These are phyloP conservation scores for Acanthosepion pharaonis DNA, from an alignment of 2,888 invertebrate species.

Conservation along the genomic window DNA sequence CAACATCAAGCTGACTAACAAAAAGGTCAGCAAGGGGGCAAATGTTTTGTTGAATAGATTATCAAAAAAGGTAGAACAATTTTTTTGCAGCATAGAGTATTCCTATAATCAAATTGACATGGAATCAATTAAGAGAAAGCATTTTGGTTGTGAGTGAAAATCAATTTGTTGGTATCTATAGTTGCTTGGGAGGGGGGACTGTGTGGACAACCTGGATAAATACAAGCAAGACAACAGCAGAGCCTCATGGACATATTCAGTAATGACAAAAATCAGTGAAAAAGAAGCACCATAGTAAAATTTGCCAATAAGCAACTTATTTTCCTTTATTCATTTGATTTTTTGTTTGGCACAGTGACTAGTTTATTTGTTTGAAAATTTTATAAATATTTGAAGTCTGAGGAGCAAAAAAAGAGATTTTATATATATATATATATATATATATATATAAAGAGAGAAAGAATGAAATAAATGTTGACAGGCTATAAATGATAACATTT, in stretches of 20 bases:
- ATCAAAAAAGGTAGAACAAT: too few relatives aligned
- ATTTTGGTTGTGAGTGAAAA: neutral
- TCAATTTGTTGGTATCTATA: neutral
- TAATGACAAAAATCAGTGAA: neutral
- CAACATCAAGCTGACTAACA: neutral
- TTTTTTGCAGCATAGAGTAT: neutral
- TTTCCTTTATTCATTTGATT: slow-evolving; percentile 33
- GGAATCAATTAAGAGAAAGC: neutral
- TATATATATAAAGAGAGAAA: neutral
- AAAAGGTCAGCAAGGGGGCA: neutral
- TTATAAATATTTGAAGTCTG: neutral
- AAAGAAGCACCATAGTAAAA: slow-evolving; percentile 20
- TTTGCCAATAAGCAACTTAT: neutral
- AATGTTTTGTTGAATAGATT: neutral
- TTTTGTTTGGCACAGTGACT: slow-evolving; percentile 33
- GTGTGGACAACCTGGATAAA: slow-evolving; percentile 33
- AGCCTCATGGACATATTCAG: neutral
- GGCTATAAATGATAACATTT: neutral
- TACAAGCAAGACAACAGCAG: neutral
- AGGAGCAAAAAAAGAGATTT: neutral
- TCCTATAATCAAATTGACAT: neutral
- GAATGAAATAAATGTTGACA: neutral
- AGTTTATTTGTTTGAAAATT: neutral
- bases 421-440: neutral
- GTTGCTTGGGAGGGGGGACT: neutral